Evolutionary conservation across 2,888 invertebrate species (phyloP), one percentile per base, ranked within the genome.

Genomic region (Drosophila sordidapex): DNA sequence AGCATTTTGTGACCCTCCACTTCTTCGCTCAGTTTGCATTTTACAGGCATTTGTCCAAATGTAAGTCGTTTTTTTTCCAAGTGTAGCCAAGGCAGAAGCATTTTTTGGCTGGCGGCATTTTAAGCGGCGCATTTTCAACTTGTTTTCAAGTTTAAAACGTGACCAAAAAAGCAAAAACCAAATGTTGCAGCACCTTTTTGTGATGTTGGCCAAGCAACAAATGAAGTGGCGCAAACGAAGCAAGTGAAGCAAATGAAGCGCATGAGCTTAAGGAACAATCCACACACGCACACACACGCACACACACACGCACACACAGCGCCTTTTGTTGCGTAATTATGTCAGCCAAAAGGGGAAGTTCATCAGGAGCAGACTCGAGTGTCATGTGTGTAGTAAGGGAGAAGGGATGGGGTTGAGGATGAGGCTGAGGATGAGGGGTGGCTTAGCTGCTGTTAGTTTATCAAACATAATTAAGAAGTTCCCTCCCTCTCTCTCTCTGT

Each of bases 391-490:
- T 15, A 38, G 31, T 8, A 21, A 8, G 1, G 4, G 15, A 15
- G 7, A 46, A 1, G 21, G 4, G 35, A 13, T 13, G 21, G 13
- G 35, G 25, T 2, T 25, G 25, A 25, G 25, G 25, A 0, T 25
- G 25, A 25, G 25, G 25, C 2, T 25, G 25, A 2, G 25, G 25
- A 25, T 25, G 25, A 25, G 58, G 36, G 31, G 18, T 29, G 33
- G 36, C 21, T 56, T 51, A 61, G 52, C 63, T 64, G 72, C 73
- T 74, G 82, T 79, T 82, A 80, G 76, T 89, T 83, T 80, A 75
- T 83, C 80, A 85, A 82, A 90, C 84, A 88, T 87, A 87, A 84
- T 87, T 88, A 89, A 84, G 90, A 84, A 89, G 75, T 74, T 79
- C 69, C 49, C 38, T 13, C 18, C 7, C 21, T 31, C 46, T 31